Base-by-base conservation (phyloP, 1,140 invertebrate genomes). In the Bombus ignitus region DNA sequence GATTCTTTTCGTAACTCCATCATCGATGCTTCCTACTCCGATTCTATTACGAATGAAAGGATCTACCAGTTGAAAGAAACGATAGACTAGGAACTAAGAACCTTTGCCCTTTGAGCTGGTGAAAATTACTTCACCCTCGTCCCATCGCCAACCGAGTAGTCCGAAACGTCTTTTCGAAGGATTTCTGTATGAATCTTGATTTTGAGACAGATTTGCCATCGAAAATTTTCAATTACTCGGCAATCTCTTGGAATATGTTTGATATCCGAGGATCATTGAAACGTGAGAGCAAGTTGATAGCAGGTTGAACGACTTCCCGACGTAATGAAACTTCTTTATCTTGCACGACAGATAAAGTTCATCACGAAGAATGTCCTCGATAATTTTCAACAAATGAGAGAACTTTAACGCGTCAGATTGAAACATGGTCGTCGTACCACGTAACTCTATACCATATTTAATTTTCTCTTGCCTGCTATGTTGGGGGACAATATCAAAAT, bases 1-100 rank as follows among this genome's bases (percentile, higher is more conserved):
- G 87, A 88, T 88, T 88, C 85, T 87, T 88, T 66, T 65, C 75
- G 76, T 76, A 87, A 88, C 75, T 87, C 85, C 65, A 88, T 88
- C 87, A 87, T 87, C 87, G 80, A 72, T 85, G 74, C 87, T 57
- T 73, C 74, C 66, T 79, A 77, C 65, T 87, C 85, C 53, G 73
- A 44, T 83, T 79, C 85, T 79, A 86, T 76, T 62, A 78, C 81
- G 81, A 80, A 83, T 87, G 84, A 88, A 88, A 87, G 87, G 65
- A 44, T 53, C 47, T 44, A 37, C 13, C 76, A 37, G 65, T 28
- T 83, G 87, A 88, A 88, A 87, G 59, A 81, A 57, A 32, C 85
- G 57, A 76, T 70, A 62, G 74, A 76, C 13, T 25, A 37, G 15
- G 39, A 39, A 42, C 35, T 83, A 72, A 68, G 39, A 65, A 59